Evolutionary conservation across 2,888 invertebrate species (phyloP).

Genomic region (Adelognathus sp.): DNA sequence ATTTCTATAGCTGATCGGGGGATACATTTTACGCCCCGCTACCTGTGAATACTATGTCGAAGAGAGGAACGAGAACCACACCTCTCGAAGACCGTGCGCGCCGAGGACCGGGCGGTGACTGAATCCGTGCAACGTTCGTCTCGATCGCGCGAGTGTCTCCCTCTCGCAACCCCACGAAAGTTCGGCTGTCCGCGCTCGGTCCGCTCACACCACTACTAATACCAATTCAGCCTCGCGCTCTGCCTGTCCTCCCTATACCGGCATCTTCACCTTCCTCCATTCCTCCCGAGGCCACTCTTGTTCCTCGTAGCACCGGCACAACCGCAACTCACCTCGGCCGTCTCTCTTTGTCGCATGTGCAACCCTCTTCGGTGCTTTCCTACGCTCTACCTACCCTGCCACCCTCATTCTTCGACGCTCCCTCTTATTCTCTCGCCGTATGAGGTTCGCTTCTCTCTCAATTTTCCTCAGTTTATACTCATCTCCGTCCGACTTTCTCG

Average conservation of each 20-base stretch:
- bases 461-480: conserved; percentile 11
- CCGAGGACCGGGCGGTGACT: conserved; percentile 80
- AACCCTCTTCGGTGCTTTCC: conserved; percentile 6
- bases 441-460: conserved; percentile 13
- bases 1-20: neutral
- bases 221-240: neutral
- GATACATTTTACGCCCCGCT: too few species aligned
- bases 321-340: neutral
- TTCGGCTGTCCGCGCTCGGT: conserved; percentile 53
- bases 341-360: conserved; percentile 23
- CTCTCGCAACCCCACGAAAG: conserved; percentile 62
- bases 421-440: conserved; percentile 16
- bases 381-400: conserved; percentile 1
- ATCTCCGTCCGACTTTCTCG: neutral
- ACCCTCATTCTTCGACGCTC: conserved; percentile 11
- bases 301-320: neutral
- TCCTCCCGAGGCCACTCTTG: conserved; percentile 27
- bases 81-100: conserved; percentile 74
- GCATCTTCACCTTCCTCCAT: conserved; percentile 25
- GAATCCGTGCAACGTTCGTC: conserved; percentile 66
- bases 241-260: conserved; percentile 2
- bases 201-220: conserved; percentile 46
- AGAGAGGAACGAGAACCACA: conserved; percentile 55
- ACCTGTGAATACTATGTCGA: too few species aligned
- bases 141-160: conserved; percentile 61